Conservation (phyloP, 2,888 invertebrate species). For the Hydrotaea diabolus region DNA sequence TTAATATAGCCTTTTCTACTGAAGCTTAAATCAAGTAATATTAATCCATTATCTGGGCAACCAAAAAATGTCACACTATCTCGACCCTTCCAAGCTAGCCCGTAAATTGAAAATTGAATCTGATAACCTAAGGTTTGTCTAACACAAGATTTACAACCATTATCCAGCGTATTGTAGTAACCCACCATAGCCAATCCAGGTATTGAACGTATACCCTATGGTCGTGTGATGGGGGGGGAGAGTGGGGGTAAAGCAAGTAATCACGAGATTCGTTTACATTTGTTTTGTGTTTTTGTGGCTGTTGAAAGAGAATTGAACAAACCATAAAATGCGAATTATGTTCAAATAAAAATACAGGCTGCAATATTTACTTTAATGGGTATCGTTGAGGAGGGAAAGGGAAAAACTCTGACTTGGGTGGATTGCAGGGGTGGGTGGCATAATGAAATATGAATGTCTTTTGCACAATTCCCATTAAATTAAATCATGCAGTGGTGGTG, state of each 20-base stretch:
- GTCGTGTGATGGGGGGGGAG: not conserved
- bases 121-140: constrained; percentile 33
- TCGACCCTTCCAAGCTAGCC: not conserved
- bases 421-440: not conserved
- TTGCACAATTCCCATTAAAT: constrained; percentile 30
- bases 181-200: not conserved
- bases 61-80: not conserved
- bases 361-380: constrained; percentile 33
- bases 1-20: not conserved
- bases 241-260: constrained; percentile 46
- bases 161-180: not conserved
- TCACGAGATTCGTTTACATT: constrained; percentile 56
- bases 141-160: constrained; percentile 46
- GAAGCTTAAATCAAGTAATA: not conserved
- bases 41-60: not conserved
- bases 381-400: constrained; percentile 1
- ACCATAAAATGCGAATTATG: constrained; percentile 26
- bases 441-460: constrained; percentile 42
- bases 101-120: constrained; percentile 24
- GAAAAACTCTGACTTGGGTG: not conserved
- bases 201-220: not conserved
- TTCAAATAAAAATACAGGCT: constrained; percentile 18
- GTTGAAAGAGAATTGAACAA: not conserved
- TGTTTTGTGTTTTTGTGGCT: constrained; percentile 36
- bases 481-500: not conserved